Evolutionary conservation across 2,888 invertebrate species (phyloP).

Genomic region (Mimas tiliae): DNA sequence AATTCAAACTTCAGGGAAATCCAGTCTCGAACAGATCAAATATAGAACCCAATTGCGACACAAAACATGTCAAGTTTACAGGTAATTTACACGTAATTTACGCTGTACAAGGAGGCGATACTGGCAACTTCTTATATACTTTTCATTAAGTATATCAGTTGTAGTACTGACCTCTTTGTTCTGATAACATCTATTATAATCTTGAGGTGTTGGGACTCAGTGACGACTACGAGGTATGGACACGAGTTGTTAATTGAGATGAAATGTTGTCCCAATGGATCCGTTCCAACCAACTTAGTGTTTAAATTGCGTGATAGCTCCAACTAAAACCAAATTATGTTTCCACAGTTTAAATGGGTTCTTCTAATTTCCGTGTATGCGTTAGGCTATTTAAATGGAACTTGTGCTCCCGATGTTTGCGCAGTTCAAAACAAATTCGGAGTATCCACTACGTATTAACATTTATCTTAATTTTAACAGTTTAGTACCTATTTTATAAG

Average conservation of each 20-base stretch:
- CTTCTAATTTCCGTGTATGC: slow-evolving; percentile 37
- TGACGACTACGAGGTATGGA: slow-evolving; percentile 36
- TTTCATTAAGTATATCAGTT: background rate
- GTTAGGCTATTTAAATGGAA: background rate
- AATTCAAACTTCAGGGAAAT: too few species aligned
- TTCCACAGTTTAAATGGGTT: slow-evolving; percentile 50
- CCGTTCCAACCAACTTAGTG: slow-evolving; percentile 46
- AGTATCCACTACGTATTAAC: background rate
- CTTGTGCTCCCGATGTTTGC: background rate
- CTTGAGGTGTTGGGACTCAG: slow-evolving; percentile 25
- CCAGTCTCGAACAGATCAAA: too few species aligned
- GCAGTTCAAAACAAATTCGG: background rate
- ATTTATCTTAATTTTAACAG: background rate
- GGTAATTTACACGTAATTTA: too few species aligned
- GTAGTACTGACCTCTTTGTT: slow-evolving; percentile 13
- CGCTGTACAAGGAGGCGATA: too few species aligned
- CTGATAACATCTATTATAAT: slow-evolving; percentile 9
- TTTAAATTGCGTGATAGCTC: slow-evolving; percentile 56
- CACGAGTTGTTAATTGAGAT: slow-evolving; percentile 65
- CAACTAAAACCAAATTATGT: slow-evolving; percentile 42
- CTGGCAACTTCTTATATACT: background rate
- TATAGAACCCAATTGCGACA: too few species aligned
- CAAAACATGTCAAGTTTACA: too few species aligned
- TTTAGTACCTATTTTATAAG: background rate
- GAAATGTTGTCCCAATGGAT: slow-evolving; percentile 59